A percentile compares a stretch with the other conserved stretches of the same genome.
Conservation (phyloP, 1,140 invertebrate species). For the Stegodyphus dumicola region DNA sequence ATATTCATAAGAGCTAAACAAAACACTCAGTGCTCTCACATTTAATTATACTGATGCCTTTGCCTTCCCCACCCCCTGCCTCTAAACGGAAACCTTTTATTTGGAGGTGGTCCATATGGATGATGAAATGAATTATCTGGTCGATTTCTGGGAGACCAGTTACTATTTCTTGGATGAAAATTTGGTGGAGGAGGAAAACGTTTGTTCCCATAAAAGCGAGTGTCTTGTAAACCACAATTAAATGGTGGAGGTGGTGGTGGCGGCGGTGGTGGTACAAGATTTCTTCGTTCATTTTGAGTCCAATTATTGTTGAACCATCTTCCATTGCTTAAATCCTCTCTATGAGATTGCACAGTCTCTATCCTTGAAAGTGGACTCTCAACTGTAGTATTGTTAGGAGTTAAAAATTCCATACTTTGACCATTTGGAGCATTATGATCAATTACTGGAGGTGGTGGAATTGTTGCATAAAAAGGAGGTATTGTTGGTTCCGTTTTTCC, state of each 20-base stretch:
- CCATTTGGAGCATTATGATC: background rate
- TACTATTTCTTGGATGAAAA: conserved; percentile 19
- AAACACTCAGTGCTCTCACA: too few relatives aligned
- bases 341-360: conserved; percentile 52
- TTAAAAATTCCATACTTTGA: conserved; percentile 3
- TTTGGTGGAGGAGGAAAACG: conserved; percentile 17
- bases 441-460: conserved; percentile 9
- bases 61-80: conserved; percentile 37
- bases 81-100: conserved; percentile 36
- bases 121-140: background rate
- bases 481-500: conserved; percentile 2
- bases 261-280: background rate
- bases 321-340: conserved; percentile 6
- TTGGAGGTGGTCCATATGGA: conserved; percentile 25
- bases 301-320: conserved; percentile 42
- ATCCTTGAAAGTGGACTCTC: conserved; percentile 24
- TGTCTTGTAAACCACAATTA: background rate
- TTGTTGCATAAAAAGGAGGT: background rate
- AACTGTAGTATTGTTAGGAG: background rate
- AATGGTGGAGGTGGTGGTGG: background rate
- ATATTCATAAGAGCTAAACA: too few relatives aligned
- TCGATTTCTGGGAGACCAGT: conserved; percentile 12
- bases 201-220: conserved; percentile 17
- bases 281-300: background rate
- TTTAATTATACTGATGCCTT: background rate